phyloP scores from a whole-genome alignment of 30 jellyfish, hydroid and myxozoan genomes.

The Catostylus mosaicus region DNA sequence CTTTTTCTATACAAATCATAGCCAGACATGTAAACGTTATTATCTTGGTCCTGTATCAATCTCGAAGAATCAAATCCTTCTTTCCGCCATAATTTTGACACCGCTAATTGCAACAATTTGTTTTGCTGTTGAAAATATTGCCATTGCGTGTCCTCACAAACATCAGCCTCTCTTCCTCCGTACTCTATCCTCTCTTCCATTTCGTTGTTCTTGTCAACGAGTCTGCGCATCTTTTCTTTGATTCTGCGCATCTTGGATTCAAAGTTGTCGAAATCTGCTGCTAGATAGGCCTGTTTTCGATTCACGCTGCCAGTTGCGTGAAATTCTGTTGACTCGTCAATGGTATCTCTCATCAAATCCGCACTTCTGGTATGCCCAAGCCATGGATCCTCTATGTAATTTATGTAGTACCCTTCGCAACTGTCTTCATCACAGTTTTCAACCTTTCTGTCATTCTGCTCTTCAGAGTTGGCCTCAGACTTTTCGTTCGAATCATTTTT shows the following conservation, averaged over 20 bases:
- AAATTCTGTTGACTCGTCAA: background rate
- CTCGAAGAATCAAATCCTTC: conserved; percentile 65
- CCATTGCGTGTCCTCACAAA: conserved; percentile 64
- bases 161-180: conserved; percentile 35
- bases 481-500: background rate
- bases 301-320: background rate
- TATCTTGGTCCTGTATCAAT: conserved; percentile 17
- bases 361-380: background rate
- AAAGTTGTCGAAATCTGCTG: conserved; percentile 45
- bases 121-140: conserved; percentile 44
- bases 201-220: conserved; percentile 49
- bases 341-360: background rate
- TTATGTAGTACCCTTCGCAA: background rate
- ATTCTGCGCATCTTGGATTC: conserved; percentile 42
- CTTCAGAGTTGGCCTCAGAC: background rate
- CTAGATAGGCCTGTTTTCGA: background rate
- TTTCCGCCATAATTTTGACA: conserved; percentile 55
- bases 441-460: background rate
- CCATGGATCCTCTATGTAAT: conserved; percentile 1
- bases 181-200: conserved; percentile 46
- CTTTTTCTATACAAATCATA: background rate
- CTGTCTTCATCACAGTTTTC: background rate
- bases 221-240: conserved; percentile 25
- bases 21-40: background rate
- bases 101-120: conserved; percentile 51